Conservation (phyloP, 2,888 invertebrate species). For the Azorinus chamasolen region DNA sequence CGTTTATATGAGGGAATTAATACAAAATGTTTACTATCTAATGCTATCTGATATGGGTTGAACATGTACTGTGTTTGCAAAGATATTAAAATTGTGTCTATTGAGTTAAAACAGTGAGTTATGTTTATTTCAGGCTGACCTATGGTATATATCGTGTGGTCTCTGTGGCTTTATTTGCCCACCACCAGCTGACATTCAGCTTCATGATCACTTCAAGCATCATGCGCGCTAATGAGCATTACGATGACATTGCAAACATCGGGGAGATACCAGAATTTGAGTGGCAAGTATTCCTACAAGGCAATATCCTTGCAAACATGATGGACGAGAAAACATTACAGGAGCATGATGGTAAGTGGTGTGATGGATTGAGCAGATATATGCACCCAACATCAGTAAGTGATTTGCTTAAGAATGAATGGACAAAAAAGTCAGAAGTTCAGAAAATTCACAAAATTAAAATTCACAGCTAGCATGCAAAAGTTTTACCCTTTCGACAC, state of each 20-base stretch:
- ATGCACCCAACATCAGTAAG: too few species aligned
- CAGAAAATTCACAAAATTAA: too few species aligned
- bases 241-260: slow-evolving; percentile 68
- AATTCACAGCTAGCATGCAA: too few species aligned
- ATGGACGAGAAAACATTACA: slow-evolving; percentile 76
- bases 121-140: slow-evolving; percentile 72
- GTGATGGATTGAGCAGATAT: not conserved
- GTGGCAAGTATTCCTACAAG: slow-evolving; percentile 85
- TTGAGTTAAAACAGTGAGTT: not conserved
- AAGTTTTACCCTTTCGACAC: too few species aligned
- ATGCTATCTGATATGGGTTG: too few species aligned
- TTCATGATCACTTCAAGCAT: slow-evolving; percentile 85
- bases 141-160: slow-evolving; percentile 84
- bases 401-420: too few species aligned
- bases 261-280: slow-evolving; percentile 77
- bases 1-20: too few species aligned
- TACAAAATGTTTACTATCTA: too few species aligned
- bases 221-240: slow-evolving; percentile 78
- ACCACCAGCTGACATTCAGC: slow-evolving; percentile 85
- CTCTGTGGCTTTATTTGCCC: slow-evolving; percentile 84
- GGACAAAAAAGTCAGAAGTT: too few species aligned
- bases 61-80: too few species aligned
- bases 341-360: slow-evolving; percentile 78
- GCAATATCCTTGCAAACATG: slow-evolving; percentile 82
- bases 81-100: too few species aligned